Evolutionary conservation across 1,140 invertebrate species (phyloP), one percentile per base, ranked within the genome.

Genomic region (Tachypleus tridentatus): DNA sequence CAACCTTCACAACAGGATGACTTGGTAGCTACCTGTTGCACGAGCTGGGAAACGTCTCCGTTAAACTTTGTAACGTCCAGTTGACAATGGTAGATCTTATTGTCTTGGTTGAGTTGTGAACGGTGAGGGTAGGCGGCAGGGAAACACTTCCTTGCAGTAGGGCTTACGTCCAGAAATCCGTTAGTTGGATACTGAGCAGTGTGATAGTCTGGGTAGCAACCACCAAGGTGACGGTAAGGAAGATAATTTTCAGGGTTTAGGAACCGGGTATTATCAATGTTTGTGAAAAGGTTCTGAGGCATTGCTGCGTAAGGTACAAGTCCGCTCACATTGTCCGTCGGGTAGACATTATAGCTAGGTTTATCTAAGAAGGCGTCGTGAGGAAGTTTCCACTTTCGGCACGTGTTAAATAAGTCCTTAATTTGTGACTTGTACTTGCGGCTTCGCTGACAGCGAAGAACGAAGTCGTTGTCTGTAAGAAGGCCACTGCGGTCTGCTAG

Each of bases 391-490:
- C 69, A 91, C 75, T 96, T 96, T 61, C 91, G 82, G 59, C 91
- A 94, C 3, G 90, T 93, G 4, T 90, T 93, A 5, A 96, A 79
- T 74, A 95, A 94, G 77, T 97, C 93, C 51, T 91, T 79, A 4
- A 94, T 79, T 77, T 95, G 92, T 5, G 91, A 93, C 76, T 96
- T 96, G 76, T 94, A 94, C 70, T 93, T 81, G 49, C 89, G 82
- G 57, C 64, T 86, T 73, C 90, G 63, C 73, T 77, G 72, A 64
- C 72, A 70, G 7, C 69, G 68, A 2, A 71, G 49, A 3, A 68
- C 64, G 54, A 71, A 68, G 52, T 72, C 69, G n/a, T 59, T 67
- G 62, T 71, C 67, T 9, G 70, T 69, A 4, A 70, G 58, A 10
- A 72, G 65, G 49, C 67, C 64, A 47, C 64, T 69, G 5, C 70